Conservation (phyloP, 2,113 vertebrate genomes). For the Myotis lucifugus region DNA sequence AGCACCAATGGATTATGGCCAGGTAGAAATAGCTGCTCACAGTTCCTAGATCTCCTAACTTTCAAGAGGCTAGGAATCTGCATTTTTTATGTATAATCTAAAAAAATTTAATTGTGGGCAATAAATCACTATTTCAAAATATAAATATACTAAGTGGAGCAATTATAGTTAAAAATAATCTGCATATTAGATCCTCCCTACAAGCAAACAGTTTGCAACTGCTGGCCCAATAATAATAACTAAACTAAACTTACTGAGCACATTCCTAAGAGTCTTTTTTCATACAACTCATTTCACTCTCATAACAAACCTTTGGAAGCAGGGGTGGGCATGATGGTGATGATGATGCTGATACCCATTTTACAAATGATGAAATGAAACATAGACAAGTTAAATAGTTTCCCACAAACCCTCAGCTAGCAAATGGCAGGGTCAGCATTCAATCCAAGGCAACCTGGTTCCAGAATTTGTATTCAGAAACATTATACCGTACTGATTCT, state of each 20-base stretch:
- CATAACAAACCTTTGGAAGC: not conserved
- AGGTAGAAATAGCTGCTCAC: not conserved
- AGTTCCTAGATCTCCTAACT: not conserved
- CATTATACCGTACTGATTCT: not conserved
- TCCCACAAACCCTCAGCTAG: not conserved
- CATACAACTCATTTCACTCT: not conserved
- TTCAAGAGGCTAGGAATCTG: not conserved
- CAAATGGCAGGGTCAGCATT: not conserved
- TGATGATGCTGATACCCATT: not conserved
- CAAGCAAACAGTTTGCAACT: not conserved
- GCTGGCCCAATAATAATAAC: not conserved
- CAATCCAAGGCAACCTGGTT: not conserved
- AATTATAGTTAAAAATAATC: slow-evolving; percentile 2
- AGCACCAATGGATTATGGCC: not conserved
- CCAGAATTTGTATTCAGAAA: slow-evolving; percentile 57
- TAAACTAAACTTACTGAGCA: not conserved
- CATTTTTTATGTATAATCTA: not conserved
- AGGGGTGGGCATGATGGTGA: not conserved
- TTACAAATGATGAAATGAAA: not conserved
- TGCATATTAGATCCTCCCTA: not conserved
- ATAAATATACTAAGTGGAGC: not conserved
- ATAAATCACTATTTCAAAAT: slow-evolving; percentile 17
- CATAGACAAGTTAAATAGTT: not conserved
- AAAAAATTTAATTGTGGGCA: not conserved
- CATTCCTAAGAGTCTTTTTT: not conserved